Evolutionary conservation across 2,888 invertebrate species (phyloP).

Genomic region (Timandra comae): DNA sequence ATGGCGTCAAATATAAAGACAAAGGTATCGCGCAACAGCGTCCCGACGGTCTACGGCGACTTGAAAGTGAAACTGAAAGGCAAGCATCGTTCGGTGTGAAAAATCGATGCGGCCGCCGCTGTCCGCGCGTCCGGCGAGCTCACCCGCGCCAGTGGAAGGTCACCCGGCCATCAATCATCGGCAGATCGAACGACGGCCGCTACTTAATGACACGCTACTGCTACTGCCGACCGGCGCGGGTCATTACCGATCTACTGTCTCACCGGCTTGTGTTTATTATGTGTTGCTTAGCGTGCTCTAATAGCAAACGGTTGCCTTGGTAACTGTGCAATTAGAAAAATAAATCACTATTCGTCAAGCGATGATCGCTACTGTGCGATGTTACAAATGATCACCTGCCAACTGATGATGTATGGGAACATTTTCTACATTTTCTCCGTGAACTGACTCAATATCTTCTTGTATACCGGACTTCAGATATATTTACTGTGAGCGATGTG

Average conservation of each 20-base stretch:
- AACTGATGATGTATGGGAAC: constrained; percentile 67
- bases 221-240: constrained; percentile 12
- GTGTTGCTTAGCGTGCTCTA: constrained; percentile 39
- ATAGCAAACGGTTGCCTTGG: constrained; percentile 45
- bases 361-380: constrained; percentile 39
- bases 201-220: constrained; percentile 34
- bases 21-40: constrained; percentile 34
- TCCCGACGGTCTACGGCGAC: constrained; percentile 43
- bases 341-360: constrained; percentile 39
- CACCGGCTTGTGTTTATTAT: constrained; percentile 16
- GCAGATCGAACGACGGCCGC: constrained; percentile 29
- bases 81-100: constrained; percentile 42
- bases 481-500: constrained; percentile 1
- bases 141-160: constrained; percentile 51
- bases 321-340: constrained; percentile 48
- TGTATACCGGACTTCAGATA: constrained; percentile 22
- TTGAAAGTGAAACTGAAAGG: constrained; percentile 59
- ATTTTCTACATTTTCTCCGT: constrained; percentile 59
- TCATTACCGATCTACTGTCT: background rate
- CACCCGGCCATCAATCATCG: constrained; percentile 51
- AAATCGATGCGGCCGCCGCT: constrained; percentile 60
- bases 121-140: constrained; percentile 46
- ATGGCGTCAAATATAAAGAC: constrained; percentile 17
- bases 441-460: constrained; percentile 25
- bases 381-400: constrained; percentile 62